A percentile compares a stretch with the other conserved stretches of the same genome.
Conservation (phyloP, 2,113 vertebrate species). For the Nestor notabilis region DNA sequence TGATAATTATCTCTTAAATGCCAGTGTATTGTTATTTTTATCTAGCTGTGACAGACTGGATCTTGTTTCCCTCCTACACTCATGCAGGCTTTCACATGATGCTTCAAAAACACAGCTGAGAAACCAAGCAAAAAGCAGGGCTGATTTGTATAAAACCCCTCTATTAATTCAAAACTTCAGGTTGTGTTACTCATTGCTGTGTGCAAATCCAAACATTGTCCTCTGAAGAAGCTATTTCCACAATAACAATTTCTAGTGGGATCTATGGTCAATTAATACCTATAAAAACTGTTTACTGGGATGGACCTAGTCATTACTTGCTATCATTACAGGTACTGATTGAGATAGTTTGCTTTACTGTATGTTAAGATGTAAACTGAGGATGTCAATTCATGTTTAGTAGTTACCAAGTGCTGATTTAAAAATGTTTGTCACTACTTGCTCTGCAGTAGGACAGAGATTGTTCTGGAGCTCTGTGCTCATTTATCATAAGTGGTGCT, state of each 20-base stretch:
- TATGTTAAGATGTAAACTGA: not conserved
- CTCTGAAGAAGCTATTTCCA: not conserved
- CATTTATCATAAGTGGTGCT: not conserved
- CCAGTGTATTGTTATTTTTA: constrained; percentile 26
- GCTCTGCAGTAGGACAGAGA: not conserved
- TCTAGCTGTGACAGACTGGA: constrained; percentile 9
- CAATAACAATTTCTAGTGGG: not conserved
- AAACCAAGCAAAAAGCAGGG: not conserved
- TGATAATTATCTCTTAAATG: not conserved
- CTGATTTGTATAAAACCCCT: not conserved
- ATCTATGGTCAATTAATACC: not conserved
- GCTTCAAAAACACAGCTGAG: not conserved
- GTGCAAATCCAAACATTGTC: not conserved
- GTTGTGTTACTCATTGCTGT: not conserved
- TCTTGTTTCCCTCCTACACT: constrained; percentile 25
- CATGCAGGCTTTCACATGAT: not conserved
- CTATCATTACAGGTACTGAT: not conserved
- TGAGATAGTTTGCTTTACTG: not conserved
- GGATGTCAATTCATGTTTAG: not conserved
- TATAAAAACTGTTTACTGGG: not conserved
- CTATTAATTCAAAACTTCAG: not conserved
- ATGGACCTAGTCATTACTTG: not conserved
- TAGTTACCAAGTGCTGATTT: not conserved
- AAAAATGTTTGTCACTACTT: not conserved
- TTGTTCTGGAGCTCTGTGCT: not conserved